Evolutionary conservation across 2,113 vertebrate genomes (phyloP), one percentile per base, ranked within the genome.

Genomic region (Lethenteron reissneri): DNA sequence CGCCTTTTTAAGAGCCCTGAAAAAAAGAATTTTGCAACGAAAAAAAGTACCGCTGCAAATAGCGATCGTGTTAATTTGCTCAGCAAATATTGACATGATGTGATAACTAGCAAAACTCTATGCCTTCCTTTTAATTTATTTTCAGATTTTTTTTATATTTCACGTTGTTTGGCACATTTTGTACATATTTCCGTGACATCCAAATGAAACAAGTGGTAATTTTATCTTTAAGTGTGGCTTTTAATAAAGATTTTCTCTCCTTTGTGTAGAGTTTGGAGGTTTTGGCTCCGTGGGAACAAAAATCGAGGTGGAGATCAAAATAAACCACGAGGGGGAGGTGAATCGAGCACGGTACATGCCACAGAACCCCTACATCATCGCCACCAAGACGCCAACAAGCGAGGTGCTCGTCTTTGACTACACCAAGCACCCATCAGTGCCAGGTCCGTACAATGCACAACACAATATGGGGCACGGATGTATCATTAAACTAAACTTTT

Each of bases 381-480:
- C 88, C 19, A 96, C 92, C 17, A 94, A 96, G 83, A 94, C 90
- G 1, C 88, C 89, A 0, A 90, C 92, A 57, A 92, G 86, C 58
- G 90, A 91, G 17, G 90, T 95, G 72, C 78, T 94, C 77, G 86
- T 92, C 11, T 96, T 96, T 75, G 90, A 92, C 81, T 95, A 89
- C 79, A 87, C 83, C 13, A 92, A 92, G 74, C 88, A 92, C 75
- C 90, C 88, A 9, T 79, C 87, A 71, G 88, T 92, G 74, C 86
- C 90, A 84, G 88, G 88, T 89, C 70, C 41, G 41, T 41, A 41
- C 41, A 41, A 41, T 41, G 41, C 41, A 41, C 41, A 41, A 41
- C 41, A 41, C 41, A 41, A 41, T 41, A 41, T 41, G 41, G 41
- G 41, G 41, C 41, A 41, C 5, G 41, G 5, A 41, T 41, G 41